Conservation (phyloP, 1,140 invertebrate genomes). For the Arctopsyche grandis region DNA sequence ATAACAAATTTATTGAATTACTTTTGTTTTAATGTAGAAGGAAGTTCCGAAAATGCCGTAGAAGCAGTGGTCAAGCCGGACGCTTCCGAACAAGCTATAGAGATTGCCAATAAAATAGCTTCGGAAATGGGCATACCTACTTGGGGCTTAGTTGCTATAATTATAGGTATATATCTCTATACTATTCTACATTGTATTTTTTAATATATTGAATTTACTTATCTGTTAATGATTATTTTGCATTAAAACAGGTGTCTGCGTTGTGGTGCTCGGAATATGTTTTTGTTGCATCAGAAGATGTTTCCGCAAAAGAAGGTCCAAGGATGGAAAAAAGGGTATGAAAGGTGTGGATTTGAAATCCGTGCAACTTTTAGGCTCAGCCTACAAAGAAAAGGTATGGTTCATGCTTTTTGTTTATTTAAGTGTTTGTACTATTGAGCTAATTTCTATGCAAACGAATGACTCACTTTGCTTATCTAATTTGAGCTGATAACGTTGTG, state of each 20-base stretch:
- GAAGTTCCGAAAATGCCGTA: constrained; percentile 8
- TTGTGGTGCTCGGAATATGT: constrained; percentile 88
- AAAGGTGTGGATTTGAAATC: constrained; percentile 97
- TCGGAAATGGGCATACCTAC: constrained; percentile 75
- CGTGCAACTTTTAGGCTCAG: constrained; percentile 93
- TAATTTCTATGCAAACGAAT: no score
- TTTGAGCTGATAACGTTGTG: no score
- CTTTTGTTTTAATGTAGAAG: constrained; percentile 1
- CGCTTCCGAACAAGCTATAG: constrained; percentile 49
- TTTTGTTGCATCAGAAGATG: constrained; percentile 95
- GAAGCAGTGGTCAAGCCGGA: constrained; percentile 40
- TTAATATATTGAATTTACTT: not conserved
- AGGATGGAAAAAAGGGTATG: constrained; percentile 95
- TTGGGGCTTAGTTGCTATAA: constrained; percentile 78
- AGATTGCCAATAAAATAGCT: constrained; percentile 66
- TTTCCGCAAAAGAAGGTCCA: constrained; percentile 92
- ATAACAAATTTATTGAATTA: no score
- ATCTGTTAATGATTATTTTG: not conserved
- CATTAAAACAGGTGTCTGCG: constrained; percentile 72
- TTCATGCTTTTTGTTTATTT: not conserved
- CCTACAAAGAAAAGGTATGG: constrained; percentile 96
- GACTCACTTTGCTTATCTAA: no score
- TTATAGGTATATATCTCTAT: constrained; percentile 58
- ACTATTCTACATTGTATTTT: not conserved
- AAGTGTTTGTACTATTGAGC: no score